Percentiles rank a stretch among this genome's conserved stretches.
Conservation (phyloP, 2,797 vertebrate species). For the Darevskia mixta region DNA sequence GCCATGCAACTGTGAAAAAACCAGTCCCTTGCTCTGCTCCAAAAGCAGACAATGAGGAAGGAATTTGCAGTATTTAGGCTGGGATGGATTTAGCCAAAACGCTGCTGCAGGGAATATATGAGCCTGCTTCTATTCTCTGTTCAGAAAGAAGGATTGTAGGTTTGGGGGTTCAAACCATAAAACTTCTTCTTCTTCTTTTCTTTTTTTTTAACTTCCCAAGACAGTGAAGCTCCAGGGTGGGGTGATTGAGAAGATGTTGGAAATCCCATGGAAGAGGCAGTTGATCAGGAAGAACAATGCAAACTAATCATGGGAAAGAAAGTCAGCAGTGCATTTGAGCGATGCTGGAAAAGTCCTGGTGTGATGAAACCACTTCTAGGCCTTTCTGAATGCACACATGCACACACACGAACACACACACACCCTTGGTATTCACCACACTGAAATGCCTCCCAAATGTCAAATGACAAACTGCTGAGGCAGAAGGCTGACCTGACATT, state of each 20-base stretch:
- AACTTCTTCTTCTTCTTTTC: background rate
- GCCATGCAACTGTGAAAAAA: background rate
- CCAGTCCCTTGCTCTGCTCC: background rate
- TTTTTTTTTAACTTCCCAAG: background rate
- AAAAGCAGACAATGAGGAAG: background rate
- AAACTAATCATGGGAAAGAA: background rate
- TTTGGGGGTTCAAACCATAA: background rate
- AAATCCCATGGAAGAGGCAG: background rate
- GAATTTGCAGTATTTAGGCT: slow-evolving; percentile 5
- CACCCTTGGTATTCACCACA: background rate
- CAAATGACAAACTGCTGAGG: rapidly evolving
- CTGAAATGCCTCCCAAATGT: background rate
- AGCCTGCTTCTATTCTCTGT: background rate
- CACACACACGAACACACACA: background rate
- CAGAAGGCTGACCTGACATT: background rate
- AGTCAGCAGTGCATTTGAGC: background rate
- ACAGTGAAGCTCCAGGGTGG: background rate
- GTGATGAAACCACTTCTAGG: background rate
- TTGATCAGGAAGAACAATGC: too few species aligned
- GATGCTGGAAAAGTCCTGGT: background rate
- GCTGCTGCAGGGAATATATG: background rate
- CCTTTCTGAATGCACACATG: background rate
- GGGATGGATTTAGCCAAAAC: rapidly evolving
- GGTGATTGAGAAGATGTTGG: background rate
- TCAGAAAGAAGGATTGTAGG: background rate